Conservation (phyloP, 2,888 invertebrate species). For the Dugesia japonica region DNA sequence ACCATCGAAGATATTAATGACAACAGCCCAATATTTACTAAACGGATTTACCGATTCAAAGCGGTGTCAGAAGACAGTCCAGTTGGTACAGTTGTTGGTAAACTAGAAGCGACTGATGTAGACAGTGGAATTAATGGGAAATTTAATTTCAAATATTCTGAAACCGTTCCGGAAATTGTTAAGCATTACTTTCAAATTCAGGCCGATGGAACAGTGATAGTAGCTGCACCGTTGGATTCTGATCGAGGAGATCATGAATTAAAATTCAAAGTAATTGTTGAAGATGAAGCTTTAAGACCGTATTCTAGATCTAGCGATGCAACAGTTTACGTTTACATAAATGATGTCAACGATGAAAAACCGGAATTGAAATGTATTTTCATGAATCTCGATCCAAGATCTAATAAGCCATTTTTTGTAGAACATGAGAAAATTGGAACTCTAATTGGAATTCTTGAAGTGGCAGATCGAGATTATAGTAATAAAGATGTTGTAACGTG, state of each 20-base stretch:
- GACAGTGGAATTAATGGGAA: conserved; percentile 27
- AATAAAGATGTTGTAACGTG: conserved; percentile 21
- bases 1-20: conserved; percentile 26
- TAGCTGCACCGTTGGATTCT: conserved; percentile 13
- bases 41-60: conserved; percentile 20
- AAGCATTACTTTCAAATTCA: conserved; percentile 24
- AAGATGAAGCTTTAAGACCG: conserved; percentile 23
- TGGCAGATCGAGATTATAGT: conserved; percentile 21
- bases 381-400: not conserved
- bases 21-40: conserved; percentile 23
- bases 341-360: conserved; percentile 30
- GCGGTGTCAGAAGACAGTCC: conserved; percentile 21
- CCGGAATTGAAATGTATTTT: conserved; percentile 7
- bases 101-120: conserved; percentile 22
- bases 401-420: not conserved
- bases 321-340: conserved; percentile 8
- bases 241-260: conserved; percentile 27
- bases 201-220: conserved; percentile 20
- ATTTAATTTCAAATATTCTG: conserved; percentile 24
- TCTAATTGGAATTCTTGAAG: conserved; percentile 21
- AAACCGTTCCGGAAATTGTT: not conserved
- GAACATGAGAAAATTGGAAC: not conserved
- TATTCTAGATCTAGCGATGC: conserved; percentile 28
- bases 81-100: not conserved
- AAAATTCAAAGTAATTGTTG: conserved; percentile 27